Evolutionary conservation across 2,888 invertebrate genomes (phyloP).

Genomic region (Chymomyza caudatula): DNA sequence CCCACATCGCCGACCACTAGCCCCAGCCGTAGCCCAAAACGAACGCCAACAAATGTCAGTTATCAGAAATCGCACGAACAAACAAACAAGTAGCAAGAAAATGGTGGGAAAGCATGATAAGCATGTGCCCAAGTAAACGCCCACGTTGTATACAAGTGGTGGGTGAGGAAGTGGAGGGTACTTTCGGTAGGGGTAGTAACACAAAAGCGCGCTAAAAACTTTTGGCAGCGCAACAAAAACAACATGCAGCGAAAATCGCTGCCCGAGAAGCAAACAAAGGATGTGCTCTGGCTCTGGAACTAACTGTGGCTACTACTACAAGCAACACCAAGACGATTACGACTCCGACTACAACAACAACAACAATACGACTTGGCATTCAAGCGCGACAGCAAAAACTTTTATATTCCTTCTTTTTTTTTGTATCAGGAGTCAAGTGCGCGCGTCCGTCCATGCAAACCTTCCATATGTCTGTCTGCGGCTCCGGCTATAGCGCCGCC

Average conservation of each 20-base stretch:
- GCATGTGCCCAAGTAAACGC: background rate
- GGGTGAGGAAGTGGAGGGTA: background rate
- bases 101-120: conserved; percentile 64
- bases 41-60: conserved; percentile 57
- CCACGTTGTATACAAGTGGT: conserved; percentile 25
- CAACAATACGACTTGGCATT: background rate
- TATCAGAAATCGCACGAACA: conserved; percentile 63
- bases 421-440: background rate
- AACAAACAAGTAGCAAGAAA: conserved; percentile 63
- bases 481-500: too few species aligned
- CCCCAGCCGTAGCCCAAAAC: background rate
- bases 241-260: background rate
- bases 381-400: too few species aligned
- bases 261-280: conserved; percentile 24
- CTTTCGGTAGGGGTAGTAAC: background rate
- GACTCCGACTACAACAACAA: background rate
- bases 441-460: background rate
- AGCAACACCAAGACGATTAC: conserved; percentile 45
- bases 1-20: background rate
- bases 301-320: conserved; percentile 16
- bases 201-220: conserved; percentile 63
- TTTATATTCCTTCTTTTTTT: background rate
- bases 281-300: conserved; percentile 14
- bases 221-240: conserved; percentile 43
- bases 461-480: background rate